These are phyloP conservation scores for Zeus faber DNA, from an alignment of 2,113 vertebrate genomes.

Conservation along the genomic window DNA sequence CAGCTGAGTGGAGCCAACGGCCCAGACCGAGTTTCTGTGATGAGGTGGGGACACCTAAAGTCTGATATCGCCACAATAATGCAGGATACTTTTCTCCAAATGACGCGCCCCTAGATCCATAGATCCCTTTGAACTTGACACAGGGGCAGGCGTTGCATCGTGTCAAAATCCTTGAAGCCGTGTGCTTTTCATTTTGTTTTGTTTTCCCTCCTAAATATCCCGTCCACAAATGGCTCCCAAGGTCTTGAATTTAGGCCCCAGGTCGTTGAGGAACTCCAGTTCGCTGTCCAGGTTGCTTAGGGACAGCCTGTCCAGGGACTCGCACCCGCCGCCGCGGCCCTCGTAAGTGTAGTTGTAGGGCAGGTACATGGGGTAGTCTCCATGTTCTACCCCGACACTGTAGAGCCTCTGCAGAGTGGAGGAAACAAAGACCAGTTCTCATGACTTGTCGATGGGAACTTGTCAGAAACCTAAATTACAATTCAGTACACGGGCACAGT, in stretches of 20 bases:
- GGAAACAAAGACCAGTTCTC: neutral
- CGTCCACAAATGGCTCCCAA: slow-evolving; percentile 52
- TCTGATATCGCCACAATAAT: neutral
- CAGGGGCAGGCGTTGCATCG: neutral
- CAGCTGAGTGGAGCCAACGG: too few relatives aligned
- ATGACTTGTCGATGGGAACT: too few relatives aligned
- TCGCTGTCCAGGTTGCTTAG: slow-evolving; percentile 28
- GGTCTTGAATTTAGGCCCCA: slow-evolving; percentile 65
- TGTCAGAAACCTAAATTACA: too few relatives aligned
- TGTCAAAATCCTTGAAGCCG: slow-evolving; percentile 45
- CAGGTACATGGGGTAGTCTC: neutral
- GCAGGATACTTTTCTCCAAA: neutral
- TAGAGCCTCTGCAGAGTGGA: slow-evolving; percentile 59
- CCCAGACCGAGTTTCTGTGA: too few relatives aligned
- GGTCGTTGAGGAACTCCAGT: slow-evolving; percentile 54
- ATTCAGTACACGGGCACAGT: too few relatives aligned
- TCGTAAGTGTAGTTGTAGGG: slow-evolving; percentile 67
- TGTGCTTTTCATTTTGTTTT: too few relatives aligned
- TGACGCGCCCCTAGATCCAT: too few relatives aligned
- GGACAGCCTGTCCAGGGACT: slow-evolving; percentile 60
- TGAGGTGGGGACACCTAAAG: too few relatives aligned
- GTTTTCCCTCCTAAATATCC: slow-evolving; percentile 11
- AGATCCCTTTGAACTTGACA: neutral
- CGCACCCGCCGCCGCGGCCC: slow-evolving; percentile 48
- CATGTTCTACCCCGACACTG: neutral